A percentile compares a stretch with the other conserved stretches of the same genome.
Conservation (phyloP, 1,140 invertebrate species). For the Drosophila azteca region DNA sequence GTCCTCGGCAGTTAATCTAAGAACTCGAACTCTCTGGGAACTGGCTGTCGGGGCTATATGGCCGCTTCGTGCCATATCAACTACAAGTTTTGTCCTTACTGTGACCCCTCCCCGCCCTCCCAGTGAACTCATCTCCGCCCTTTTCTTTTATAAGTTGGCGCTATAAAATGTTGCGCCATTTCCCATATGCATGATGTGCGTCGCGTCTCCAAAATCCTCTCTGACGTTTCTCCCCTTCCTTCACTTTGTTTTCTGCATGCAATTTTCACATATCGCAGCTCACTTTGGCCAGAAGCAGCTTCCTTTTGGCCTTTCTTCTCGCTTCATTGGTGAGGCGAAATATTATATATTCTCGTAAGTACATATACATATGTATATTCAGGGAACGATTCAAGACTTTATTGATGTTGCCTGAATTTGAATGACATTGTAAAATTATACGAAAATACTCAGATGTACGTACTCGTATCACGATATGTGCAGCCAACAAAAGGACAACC, state of each 20-base stretch:
- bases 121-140: not conserved
- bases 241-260: conserved; percentile 75
- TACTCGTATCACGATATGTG: conserved; percentile 33
- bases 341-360: conserved; percentile 31
- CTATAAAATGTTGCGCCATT: conserved; percentile 51
- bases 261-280: conserved; percentile 39
- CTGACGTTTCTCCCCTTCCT: not conserved
- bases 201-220: not conserved
- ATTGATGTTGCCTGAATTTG: conserved; percentile 77
- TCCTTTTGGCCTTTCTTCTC: conserved; percentile 1
- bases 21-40: conserved; percentile 39
- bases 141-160: conserved; percentile 58
- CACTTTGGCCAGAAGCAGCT: not conserved
- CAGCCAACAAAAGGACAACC: conserved; percentile 40
- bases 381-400: conserved; percentile 68
- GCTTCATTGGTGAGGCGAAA: conserved; percentile 29
- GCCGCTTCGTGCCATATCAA: conserved; percentile 66
- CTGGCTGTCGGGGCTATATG: conserved; percentile 42
- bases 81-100: conserved; percentile 49
- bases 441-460: conserved; percentile 31
- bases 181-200: conserved; percentile 29
- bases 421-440: conserved; percentile 80
- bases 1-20: conserved; percentile 66
- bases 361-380: conserved; percentile 50
- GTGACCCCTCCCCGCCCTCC: conserved; percentile 1